A percentile compares a stretch with the other conserved stretches of the same genome.
These are phyloP conservation scores for Microcaecilia unicolor DNA, from an alignment of 2,797 vertebrate genomes.

Conservation along the genomic window DNA sequence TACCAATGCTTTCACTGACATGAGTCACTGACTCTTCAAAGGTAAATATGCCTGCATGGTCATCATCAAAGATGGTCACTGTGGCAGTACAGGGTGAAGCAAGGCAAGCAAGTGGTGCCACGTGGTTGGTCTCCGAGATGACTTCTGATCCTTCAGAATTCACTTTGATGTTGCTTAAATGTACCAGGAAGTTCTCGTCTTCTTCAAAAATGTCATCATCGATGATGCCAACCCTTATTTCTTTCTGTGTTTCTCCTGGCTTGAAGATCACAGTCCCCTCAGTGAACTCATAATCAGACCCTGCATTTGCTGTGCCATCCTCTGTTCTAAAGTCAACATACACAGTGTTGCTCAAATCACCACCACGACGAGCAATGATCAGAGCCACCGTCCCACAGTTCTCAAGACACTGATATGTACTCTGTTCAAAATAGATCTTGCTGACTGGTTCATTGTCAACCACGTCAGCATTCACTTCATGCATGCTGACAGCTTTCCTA, in stretches of 20 bases:
- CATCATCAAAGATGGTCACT: slow-evolving; percentile 88
- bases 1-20: slow-evolving; percentile 82
- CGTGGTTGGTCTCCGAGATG: slow-evolving; percentile 41
- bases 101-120: slow-evolving; percentile 55
- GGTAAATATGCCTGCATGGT: slow-evolving; percentile 88
- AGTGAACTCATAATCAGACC: slow-evolving; percentile 81
- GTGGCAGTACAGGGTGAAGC: slow-evolving; percentile 73
- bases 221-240: slow-evolving; percentile 80
- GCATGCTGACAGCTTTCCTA: slow-evolving; percentile 73
- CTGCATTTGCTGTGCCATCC: slow-evolving; percentile 85
- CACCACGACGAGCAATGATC: slow-evolving; percentile 74
- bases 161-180: slow-evolving; percentile 75
- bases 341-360: slow-evolving; percentile 67
- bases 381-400: slow-evolving; percentile 84
- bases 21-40: slow-evolving; percentile 76
- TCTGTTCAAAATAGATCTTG: slow-evolving; percentile 81
- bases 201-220: slow-evolving; percentile 96
- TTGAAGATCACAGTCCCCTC: slow-evolving; percentile 78
- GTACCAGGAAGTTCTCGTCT: slow-evolving; percentile 89
- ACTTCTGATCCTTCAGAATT: slow-evolving; percentile 51
- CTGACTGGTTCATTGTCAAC: slow-evolving; percentile 59
- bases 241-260: slow-evolving; percentile 82
- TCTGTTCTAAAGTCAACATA: slow-evolving; percentile 81
- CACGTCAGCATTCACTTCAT: slow-evolving; percentile 66
- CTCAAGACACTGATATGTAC: slow-evolving; percentile 86